Conservation (phyloP, 2,797 vertebrate species). For the Anabas testudineus region DNA sequence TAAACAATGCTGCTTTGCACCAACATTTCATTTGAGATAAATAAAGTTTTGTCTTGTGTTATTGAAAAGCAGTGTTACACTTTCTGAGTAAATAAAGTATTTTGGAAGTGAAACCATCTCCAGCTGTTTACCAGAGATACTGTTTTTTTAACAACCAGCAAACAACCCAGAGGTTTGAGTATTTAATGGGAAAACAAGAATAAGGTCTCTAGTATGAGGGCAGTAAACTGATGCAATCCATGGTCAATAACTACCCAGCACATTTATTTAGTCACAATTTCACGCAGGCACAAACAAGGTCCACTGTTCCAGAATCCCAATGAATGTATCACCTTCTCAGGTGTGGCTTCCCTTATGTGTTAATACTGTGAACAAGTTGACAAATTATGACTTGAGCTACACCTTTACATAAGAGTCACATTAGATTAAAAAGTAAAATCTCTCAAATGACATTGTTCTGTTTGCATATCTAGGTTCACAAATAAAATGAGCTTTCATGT, state of each 20-base stretch:
- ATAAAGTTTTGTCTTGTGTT: not conserved
- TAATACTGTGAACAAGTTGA: not conserved
- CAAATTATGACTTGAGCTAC: not conserved
- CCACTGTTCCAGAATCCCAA: not conserved
- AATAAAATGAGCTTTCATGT: constrained; percentile 11
- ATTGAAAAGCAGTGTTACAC: constrained; percentile 5
- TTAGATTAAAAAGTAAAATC: not conserved
- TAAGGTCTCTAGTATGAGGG: not conserved
- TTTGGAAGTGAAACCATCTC: constrained; percentile 1
- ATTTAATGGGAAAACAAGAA: constrained; percentile 8
- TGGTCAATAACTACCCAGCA: not conserved
- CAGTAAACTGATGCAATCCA: not conserved
- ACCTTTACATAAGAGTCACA: not conserved
- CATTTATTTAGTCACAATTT: constrained; percentile 7
- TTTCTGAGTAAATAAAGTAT: constrained; percentile 7
- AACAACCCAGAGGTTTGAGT: not conserved
- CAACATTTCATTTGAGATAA: not conserved
- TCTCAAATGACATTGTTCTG: not conserved
- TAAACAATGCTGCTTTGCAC: constrained; percentile 14
- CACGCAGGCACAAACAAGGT: not conserved
- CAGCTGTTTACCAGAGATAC: not conserved
- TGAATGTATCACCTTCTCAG: not conserved
- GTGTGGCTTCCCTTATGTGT: not conserved
- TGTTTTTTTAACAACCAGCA: not conserved
- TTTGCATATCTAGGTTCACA: not conserved